phyloP scores from a whole-genome alignment of 2,113 vertebrate species.

The Erinaceus europaeus region DNA sequence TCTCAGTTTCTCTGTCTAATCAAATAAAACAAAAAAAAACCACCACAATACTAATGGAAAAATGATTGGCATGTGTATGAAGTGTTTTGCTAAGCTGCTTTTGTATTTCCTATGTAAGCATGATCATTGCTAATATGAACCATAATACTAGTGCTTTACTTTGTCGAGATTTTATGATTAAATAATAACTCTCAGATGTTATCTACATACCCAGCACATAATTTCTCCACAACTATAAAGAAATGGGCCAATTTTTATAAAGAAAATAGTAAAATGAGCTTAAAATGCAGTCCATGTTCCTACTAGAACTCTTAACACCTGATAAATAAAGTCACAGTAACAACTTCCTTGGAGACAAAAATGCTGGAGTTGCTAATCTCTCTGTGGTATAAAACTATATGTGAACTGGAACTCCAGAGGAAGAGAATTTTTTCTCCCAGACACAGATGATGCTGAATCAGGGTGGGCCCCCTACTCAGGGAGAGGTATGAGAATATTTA shows the following conservation, averaged over 20 bases:
- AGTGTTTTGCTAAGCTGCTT: not conserved
- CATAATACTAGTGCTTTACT: not conserved
- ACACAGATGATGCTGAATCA: not conserved
- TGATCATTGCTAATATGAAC: not conserved
- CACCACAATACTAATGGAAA: too few species aligned
- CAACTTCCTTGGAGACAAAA: not conserved
- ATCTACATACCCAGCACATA: not conserved
- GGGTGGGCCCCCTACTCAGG: not conserved
- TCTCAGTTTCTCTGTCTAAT: too few species aligned
- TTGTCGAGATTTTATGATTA: not conserved
- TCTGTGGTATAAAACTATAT: too few species aligned
- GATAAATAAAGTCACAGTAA: not conserved
- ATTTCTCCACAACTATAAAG: not conserved
- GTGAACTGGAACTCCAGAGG: not conserved
- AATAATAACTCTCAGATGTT: not conserved
- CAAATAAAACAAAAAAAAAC: too few species aligned
- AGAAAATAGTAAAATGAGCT: not conserved
- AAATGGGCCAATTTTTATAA: too few species aligned
- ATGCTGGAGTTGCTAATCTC: not conserved
- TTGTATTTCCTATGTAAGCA: constrained; percentile 10
- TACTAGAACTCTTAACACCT: not conserved
- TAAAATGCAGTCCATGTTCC: not conserved
- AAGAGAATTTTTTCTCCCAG: not conserved
- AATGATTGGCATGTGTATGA: too few species aligned
- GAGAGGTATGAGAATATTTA: not conserved